These are phyloP conservation scores for Anoncus sp. DNA, from an alignment of 2,888 invertebrate species.

Conservation along the genomic window DNA sequence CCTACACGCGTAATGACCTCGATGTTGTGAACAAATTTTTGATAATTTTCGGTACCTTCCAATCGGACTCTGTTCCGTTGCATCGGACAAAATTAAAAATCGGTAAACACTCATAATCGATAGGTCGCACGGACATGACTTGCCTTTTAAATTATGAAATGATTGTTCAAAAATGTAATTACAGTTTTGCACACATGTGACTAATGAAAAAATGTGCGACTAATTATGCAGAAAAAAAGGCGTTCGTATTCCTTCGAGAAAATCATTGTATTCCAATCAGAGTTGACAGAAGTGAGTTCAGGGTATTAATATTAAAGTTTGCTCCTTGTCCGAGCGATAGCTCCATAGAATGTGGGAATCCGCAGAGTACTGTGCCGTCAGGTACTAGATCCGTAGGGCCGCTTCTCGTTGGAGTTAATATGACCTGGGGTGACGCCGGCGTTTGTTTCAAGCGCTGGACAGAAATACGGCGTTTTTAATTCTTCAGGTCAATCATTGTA, in stretches of 20 bases:
- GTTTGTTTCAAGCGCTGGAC: conserved; percentile 15
- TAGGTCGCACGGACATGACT: no score
- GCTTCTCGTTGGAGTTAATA: conserved; percentile 24
- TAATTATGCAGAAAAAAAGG: conserved; percentile 3
- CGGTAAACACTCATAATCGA: no score
- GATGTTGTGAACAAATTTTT: no score
- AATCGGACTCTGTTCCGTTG: no score
- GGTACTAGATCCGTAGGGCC: conserved; percentile 14
- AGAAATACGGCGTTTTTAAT: conserved; percentile 14
- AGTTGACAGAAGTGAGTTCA: not conserved
- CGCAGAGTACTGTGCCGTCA: conserved; percentile 14
- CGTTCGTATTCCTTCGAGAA: conserved; percentile 1
- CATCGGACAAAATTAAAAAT: no score
- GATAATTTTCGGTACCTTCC: no score
- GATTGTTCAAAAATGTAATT: no score
- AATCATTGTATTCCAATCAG: not conserved
- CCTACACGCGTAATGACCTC: no score
- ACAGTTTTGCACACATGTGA: no score
- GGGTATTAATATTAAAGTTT: not conserved
- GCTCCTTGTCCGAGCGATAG: not conserved
- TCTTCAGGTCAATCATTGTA: not conserved
- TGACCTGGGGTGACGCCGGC: conserved; percentile 28
- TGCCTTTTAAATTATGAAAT: no score
- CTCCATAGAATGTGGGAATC: not conserved
- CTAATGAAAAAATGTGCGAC: no score